Base-by-base conservation (phyloP, 2,888 invertebrate species). In the Drosophila eohydei region DNA sequence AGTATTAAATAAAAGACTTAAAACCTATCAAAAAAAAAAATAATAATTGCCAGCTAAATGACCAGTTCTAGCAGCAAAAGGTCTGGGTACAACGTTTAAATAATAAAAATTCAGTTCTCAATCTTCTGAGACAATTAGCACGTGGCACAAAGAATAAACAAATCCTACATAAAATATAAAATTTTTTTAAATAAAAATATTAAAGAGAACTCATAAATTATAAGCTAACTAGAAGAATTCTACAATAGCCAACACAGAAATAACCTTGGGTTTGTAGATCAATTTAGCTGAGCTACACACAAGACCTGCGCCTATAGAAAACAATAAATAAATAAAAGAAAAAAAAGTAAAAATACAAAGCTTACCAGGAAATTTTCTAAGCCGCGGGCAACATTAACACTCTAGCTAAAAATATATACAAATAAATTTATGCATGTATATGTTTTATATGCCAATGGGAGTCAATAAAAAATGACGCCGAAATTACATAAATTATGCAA, bases 401-500 rank as follows among this genome's bases (percentile, higher is more conserved):
- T 44, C 11, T 7, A 54, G 54, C 52, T 40, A 48, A 58, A 54
- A 48, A 52, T 43, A 54, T 64, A 43, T 68, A n/a, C n/a, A 16
- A 0, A 36, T 3, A 34, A 43, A 21, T 21, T 21, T 21, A 21
- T 21, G 61, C 70, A 6, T 0, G 12, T 5, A 32, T 52, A 59
- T 75, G 46, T 59, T 73, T 57, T 71, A 57, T 62, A 40, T 40
- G 38, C 21, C 55, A 62, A 58, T 43, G 55, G 55, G 64, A 71
- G 61, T 52, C 71, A 76, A 76, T 71, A 76, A 77, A 68, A 72
- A 67, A 57, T 63, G 68, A 34, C 30, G 43, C 71, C 55, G 51
- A 80, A 80, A 74, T 81, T 83, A 83, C 81, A 80, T 83, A 83
- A 83, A 83, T 83, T 83, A 81, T 81, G 81, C 78, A 81, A 81